Conservation (phyloP, 2,113 vertebrate species). For the Pleuronectes platessa region DNA sequence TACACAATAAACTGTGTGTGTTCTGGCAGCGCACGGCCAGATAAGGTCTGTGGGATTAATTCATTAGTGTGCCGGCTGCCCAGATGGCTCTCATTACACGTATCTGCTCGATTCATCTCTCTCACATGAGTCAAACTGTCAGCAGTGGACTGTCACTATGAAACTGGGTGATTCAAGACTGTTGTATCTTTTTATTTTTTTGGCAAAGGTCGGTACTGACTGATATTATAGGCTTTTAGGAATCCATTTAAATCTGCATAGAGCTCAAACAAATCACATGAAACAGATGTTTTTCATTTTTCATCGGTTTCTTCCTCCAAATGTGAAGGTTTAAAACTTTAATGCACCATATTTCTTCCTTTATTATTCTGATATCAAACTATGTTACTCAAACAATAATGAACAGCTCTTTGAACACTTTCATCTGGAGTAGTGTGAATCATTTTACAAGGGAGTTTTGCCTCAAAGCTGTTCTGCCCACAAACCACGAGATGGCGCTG, state of each 20-base stretch:
- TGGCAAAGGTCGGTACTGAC: background rate
- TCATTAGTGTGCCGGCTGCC: constrained; percentile 34
- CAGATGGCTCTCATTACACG: constrained; percentile 57
- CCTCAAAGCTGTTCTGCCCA: background rate
- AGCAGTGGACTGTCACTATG: background rate
- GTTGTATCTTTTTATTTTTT: background rate
- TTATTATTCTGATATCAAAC: background rate
- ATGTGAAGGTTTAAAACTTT: background rate
- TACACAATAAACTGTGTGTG: constrained; percentile 38
- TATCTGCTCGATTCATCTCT: constrained; percentile 50
- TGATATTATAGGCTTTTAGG: constrained; percentile 9
- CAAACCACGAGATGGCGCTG: constrained; percentile 74
- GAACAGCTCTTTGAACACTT: background rate
- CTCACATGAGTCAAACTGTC: constrained; percentile 33
- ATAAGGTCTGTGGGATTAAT: constrained; percentile 51
- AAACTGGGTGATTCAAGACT: constrained; percentile 5
- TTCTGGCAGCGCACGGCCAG: constrained; percentile 35
- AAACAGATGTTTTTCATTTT: constrained; percentile 17
- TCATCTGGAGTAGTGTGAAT: background rate
- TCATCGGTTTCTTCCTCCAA: no score
- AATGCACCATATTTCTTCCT: background rate
- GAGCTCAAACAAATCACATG: background rate
- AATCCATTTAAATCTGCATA: constrained; percentile 13
- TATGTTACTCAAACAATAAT: background rate
- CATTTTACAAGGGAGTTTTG: background rate